Evolutionary conservation across 2,797 vertebrate species (phyloP), one percentile per base, ranked within the genome.

Genomic region (Podarcis siculus): DNA sequence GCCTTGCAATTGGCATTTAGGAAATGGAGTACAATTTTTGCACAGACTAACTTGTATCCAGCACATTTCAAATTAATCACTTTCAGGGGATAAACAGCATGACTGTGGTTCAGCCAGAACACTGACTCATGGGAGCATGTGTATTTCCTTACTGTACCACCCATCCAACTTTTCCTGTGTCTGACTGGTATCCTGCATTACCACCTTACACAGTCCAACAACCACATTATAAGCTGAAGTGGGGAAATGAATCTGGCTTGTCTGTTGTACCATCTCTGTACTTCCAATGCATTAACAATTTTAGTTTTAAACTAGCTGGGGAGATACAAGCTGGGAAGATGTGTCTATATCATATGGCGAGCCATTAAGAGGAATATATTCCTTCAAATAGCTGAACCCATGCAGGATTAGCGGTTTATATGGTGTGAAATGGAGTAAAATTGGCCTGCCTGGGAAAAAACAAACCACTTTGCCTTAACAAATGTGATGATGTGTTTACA

Each of bases 51-150:
- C 25, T 85, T 19, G 27, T 76, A 8, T n/a, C 75, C 27, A 67
- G 30, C 39, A 32, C 17, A 32, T 15, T 88, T 32, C 76, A 76
- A 49, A 55, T 85, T 73, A 85, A 73, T 89, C 39, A 76, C 58
- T 73, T 85, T 81, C 32, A 35, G 8, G 55, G 32, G 72, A 86
- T 69, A 75, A 67, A 81, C 10, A 19, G 27, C 27, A 75, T 85
- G 83, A 49, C 67, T 80, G 8, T 35, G 13, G 32, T 32, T 58
- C 35, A 88, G 82, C 61, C 25, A 30, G 1, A 76, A 69, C 79
- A 83, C 58, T 58, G 77, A 2, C 10, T 61, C 3, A 0, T 5
- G 42, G 23, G 66, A 69, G 0, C 0, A 0, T 75, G 30, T 61
- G 4, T 71, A 17, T 0, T 89, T 12, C n/a, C 76, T 82, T 73